Base-by-base conservation (phyloP, 2,888 invertebrate species). In the Andrena fulva region DNA sequence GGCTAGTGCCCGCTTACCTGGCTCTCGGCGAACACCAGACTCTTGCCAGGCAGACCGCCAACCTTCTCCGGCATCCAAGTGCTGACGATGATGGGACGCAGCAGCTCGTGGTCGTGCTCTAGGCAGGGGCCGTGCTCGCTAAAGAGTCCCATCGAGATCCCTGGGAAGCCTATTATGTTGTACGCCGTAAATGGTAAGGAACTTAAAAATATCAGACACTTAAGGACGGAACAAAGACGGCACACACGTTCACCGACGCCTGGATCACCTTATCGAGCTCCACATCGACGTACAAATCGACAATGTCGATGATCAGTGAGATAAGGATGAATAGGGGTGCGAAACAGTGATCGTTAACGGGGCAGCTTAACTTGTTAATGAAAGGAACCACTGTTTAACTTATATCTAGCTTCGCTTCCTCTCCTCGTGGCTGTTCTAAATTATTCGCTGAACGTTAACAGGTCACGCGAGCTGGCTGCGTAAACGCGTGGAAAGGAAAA, bases 11-110 rank as follows among this genome's bases (percentile, higher is more conserved):
- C 31, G 80, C 86, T 91, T 94, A 97, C 97, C 96, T 98, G 98
- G 76, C 98, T 98, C 94, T 98, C 98, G 62, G 98, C 97, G 92
- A 98, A 98, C 84, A 98, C 96, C 71, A 98, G 96, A 91, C 98
- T 97, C 90, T 96, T 95, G 85, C 97, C 97, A 54, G 98, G 96
- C 91, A 97, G 96, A 20, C 97, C 97, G 73, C 98, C 98, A 59
- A 98, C 97, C 63, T 98, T 97, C 90, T 98, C 98, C 29, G 98
- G 97, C 94, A 98, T 97, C 96, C 98, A 98, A 52, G 98, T 98
- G 75, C 98, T 97, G 80, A 98, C 97, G 85, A 98, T 96, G 90
- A 98, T 97, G 0, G 98, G 98, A 78, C 96, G 96, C 71, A 98
- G 95, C 60, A 96, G 95, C 91, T 98, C 98, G 92, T 98, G 97